phyloP scores from a whole-genome alignment of 2,113 vertebrate genomes.

The Actenoides lindsayi region DNA sequence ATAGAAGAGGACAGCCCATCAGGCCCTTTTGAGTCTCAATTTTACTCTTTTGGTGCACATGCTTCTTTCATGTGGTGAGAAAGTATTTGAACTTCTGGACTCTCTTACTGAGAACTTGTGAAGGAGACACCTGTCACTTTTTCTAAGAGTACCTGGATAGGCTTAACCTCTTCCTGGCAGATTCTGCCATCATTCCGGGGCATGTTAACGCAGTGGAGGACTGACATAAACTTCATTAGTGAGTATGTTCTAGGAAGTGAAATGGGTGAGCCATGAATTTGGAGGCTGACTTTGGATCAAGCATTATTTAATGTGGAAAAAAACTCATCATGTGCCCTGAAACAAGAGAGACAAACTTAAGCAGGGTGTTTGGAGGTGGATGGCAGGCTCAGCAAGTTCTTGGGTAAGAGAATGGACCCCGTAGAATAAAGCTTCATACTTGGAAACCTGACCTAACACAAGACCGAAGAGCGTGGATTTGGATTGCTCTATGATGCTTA shows the following conservation, averaged over 20 bases:
- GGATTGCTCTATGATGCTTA: background rate
- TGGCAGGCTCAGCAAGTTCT: background rate
- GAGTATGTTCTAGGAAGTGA: background rate
- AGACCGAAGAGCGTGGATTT: background rate
- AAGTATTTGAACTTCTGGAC: background rate
- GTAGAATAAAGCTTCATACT: background rate
- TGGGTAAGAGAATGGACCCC: background rate
- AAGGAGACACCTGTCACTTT: background rate
- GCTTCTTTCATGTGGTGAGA: background rate
- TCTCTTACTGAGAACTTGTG: background rate
- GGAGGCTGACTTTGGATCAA: background rate
- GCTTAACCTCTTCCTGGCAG: background rate
- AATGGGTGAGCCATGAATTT: background rate
- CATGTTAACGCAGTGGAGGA: background rate
- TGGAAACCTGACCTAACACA: background rate
- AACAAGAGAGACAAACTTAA: background rate
- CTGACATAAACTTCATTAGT: background rate
- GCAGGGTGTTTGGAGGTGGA: rapidly evolving
- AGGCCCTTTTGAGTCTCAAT: background rate
- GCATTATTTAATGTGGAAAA: background rate
- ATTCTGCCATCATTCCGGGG: background rate
- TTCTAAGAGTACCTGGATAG: background rate
- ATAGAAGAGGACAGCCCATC: background rate
- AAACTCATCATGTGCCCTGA: background rate
- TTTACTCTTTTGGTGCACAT: background rate